Evolutionary conservation across 2,888 invertebrate genomes (phyloP).

Genomic region (Cerceris rybyensis): DNA sequence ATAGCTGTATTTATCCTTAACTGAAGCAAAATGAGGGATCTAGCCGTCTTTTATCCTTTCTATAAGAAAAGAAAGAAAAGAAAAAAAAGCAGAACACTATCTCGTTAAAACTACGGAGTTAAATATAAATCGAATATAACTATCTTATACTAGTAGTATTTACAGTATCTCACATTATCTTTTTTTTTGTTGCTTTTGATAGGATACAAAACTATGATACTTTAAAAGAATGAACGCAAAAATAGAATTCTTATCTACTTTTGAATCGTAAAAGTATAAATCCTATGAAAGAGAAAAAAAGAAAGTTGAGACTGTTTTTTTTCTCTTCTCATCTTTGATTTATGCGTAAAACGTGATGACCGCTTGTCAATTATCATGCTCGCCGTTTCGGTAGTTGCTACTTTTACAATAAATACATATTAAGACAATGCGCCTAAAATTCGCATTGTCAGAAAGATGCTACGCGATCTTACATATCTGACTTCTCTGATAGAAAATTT

Average conservation of each 20-base stretch:
- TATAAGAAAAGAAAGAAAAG: conserved; percentile 44
- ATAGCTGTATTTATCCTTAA: conserved; percentile 51
- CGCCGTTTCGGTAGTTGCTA: conserved; percentile 26
- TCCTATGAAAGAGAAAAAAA: conserved; percentile 54
- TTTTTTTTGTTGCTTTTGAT: conserved; percentile 20
- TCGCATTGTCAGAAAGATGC: conserved; percentile 31
- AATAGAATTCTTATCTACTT: conserved; percentile 55
- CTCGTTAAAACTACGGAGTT: conserved; percentile 50
- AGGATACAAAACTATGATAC: conserved; percentile 62
- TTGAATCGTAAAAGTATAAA: conserved; percentile 53
- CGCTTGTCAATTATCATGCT: conserved; percentile 39
- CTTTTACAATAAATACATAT: conserved; percentile 51
- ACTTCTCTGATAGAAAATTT: conserved; percentile 57
- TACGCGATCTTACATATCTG: conserved; percentile 32
- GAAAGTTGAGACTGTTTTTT: conserved; percentile 36
- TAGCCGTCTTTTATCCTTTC: conserved; percentile 42
- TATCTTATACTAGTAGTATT: conserved; percentile 63
- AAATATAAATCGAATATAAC: conserved; percentile 61
- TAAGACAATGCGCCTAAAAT: conserved; percentile 24
- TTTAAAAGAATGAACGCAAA: conserved; percentile 61
- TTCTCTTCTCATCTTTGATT: conserved; percentile 27
- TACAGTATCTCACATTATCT: conserved; percentile 64
- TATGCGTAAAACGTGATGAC: conserved; percentile 22
- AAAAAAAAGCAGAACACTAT: conserved; percentile 46
- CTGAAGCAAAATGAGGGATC: conserved; percentile 44